A percentile compares a stretch with the other conserved stretches of the same genome.
phyloP scores from a whole-genome alignment of 1,140 invertebrate genomes.

The Drosophila biarmipes region DNA sequence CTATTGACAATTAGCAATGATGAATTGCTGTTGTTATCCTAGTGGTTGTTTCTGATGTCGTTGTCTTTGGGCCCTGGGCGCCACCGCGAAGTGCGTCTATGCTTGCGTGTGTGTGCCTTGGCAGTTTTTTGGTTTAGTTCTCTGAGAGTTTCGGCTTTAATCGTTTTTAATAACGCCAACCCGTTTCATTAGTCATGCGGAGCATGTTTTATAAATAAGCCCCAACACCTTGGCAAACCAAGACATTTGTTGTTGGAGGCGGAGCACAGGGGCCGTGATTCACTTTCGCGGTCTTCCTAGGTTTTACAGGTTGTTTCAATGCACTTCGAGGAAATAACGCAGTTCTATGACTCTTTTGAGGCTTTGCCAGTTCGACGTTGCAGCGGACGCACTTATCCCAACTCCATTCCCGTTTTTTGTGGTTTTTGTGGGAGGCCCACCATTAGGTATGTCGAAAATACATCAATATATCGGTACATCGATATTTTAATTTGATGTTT shows the following conservation, averaged over 20 bases:
- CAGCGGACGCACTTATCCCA: constrained; percentile 19
- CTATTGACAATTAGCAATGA: constrained; percentile 62
- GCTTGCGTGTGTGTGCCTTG: constrained; percentile 31
- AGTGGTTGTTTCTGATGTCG: constrained; percentile 3
- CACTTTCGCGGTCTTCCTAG: constrained; percentile 6
- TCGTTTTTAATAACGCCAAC: constrained; percentile 51
- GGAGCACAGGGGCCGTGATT: constrained; percentile 18
- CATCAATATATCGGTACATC: no score
- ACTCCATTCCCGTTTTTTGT: constrained; percentile 35
- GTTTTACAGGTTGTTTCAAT: constrained; percentile 1
- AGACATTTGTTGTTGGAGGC: constrained; percentile 12
- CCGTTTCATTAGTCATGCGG: constrained; percentile 71
- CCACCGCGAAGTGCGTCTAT: constrained; percentile 37
- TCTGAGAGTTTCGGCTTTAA: constrained; percentile 40
- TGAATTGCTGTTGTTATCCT: constrained; percentile 43
- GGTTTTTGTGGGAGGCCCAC: constrained; percentile 30
- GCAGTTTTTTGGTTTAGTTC: constrained; percentile 12
- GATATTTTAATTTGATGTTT: no score
- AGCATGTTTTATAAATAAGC: constrained; percentile 58
- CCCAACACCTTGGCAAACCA: constrained; percentile 28
- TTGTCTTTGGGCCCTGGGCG: constrained; percentile 30
- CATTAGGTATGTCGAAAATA: no score
- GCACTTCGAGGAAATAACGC: not conserved
- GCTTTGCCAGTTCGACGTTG: constrained; percentile 38
- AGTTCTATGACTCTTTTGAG: constrained; percentile 50